Conservation (phyloP, 2,113 vertebrate genomes). For the Cyrtonyx montezumae region DNA sequence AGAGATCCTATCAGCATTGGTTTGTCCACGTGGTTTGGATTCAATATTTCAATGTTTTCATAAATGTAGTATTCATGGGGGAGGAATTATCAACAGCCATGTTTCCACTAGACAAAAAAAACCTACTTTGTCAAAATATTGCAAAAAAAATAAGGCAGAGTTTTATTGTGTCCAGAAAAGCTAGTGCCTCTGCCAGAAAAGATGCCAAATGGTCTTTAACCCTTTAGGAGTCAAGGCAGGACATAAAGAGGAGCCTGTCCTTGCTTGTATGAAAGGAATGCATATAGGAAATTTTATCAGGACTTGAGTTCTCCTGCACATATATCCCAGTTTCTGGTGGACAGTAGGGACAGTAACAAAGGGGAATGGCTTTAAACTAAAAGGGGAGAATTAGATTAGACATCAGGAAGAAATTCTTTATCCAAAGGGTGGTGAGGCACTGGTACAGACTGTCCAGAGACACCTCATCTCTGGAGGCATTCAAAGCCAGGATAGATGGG, state of each 20-base stretch:
- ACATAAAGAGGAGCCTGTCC: background rate
- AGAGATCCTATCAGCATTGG: background rate
- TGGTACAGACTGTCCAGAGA: too few species aligned
- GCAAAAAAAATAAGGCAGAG: background rate
- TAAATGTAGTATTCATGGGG: background rate
- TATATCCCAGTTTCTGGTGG: background rate
- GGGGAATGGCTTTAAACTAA: too few species aligned
- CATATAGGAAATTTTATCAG: background rate
- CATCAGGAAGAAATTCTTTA: too few species aligned
- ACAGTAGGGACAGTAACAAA: background rate
- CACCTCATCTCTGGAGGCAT: too few species aligned
- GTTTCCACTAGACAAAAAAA: background rate
- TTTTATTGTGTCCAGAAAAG: background rate
- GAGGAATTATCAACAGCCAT: background rate
- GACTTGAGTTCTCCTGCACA: fast-evolving
- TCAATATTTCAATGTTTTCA: background rate
- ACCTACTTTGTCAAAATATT: background rate
- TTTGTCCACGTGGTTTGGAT: background rate
- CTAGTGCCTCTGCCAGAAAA: background rate
- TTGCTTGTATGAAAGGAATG: background rate
- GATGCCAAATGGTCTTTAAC: background rate
- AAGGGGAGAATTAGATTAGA: too few species aligned
- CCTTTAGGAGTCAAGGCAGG: background rate
- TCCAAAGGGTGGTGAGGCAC: too few species aligned
- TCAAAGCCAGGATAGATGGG: too few species aligned